Evolutionary conservation across 2,797 vertebrate genomes (phyloP).

Genomic region (Bradypodion ventrale): DNA sequence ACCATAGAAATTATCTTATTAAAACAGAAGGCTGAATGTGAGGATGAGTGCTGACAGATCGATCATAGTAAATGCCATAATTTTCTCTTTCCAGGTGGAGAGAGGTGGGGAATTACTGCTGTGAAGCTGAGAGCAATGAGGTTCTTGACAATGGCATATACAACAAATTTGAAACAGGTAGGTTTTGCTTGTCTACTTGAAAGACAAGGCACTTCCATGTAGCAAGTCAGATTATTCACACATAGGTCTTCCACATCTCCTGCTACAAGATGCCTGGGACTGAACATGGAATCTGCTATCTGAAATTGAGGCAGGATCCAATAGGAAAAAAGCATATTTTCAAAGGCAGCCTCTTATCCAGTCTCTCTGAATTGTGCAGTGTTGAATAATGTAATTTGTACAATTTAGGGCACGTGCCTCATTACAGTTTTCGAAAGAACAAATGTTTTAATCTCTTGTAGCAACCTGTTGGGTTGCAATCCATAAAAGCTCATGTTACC

Average conservation of each 20-base stretch:
- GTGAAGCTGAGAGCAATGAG: conserved; percentile 69
- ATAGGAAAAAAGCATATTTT: not conserved
- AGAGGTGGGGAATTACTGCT: conserved; percentile 81
- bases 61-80: too few relatives aligned
- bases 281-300: not conserved
- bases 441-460: not conserved
- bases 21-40: not conserved
- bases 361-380: not conserved
- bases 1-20: not conserved
- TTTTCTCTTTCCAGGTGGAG: conserved; percentile 79
- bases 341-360: too few relatives aligned
- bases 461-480: too few relatives aligned
- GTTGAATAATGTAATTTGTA: not conserved
- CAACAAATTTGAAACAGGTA: conserved; percentile 88
- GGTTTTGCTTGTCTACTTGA: not conserved
- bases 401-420: not conserved
- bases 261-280: not conserved
- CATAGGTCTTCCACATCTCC: not conserved
- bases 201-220: not conserved
- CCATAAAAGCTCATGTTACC: too few relatives aligned
- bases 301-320: not conserved
- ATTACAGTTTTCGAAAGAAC: too few relatives aligned
- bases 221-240: not conserved
- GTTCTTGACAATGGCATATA: conserved; percentile 79
- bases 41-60: not conserved